Evolutionary conservation across 2,888 invertebrate species (phyloP).

Genomic region (Marasmarcha lunaedactyla): DNA sequence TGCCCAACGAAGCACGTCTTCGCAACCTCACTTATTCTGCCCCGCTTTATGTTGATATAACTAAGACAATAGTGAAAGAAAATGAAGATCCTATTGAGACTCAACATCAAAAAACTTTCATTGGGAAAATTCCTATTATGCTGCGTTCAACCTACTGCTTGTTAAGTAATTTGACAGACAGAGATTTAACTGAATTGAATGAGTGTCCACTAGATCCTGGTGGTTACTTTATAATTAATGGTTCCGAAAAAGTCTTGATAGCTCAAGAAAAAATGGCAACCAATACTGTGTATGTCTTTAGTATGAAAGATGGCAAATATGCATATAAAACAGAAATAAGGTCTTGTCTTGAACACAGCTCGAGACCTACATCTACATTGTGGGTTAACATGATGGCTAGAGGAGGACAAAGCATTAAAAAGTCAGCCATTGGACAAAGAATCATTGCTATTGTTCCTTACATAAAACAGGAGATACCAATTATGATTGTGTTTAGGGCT

Average conservation of each 20-base stretch:
- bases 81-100: slow-evolving; percentile 90
- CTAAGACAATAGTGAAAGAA: slow-evolving; percentile 94
- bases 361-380: slow-evolving; percentile 95
- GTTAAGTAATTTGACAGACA: slow-evolving; percentile 93
- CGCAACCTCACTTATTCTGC: slow-evolving; percentile 98
- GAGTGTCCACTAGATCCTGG: slow-evolving; percentile 99
- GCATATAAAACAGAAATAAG: slow-evolving; percentile 98
- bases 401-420: slow-evolving; percentile 98
- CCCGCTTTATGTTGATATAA: slow-evolving; percentile 98
- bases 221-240: slow-evolving; percentile 99
- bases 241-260: slow-evolving; percentile 98
- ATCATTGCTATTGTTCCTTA: slow-evolving; percentile 98
- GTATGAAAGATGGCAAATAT: slow-evolving; percentile 99
- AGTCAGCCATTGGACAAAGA: slow-evolving; percentile 98
- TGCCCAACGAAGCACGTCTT: slow-evolving; percentile 99
- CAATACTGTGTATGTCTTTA: slow-evolving; percentile 99
- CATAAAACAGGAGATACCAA: slow-evolving; percentile 99
- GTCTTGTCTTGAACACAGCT: slow-evolving; percentile 77
- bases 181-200: slow-evolving; percentile 98
- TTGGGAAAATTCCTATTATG: slow-evolving; percentile 99
- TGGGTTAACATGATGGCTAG: slow-evolving; percentile 99
- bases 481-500: slow-evolving; percentile 99
- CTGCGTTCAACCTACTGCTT: slow-evolving; percentile 97
- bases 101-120: slow-evolving; percentile 80
- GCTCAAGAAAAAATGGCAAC: slow-evolving; percentile 99